These are phyloP conservation scores for Stramonita haemastoma DNA, from an alignment of 2,888 invertebrate species.

Conservation along the genomic window DNA sequence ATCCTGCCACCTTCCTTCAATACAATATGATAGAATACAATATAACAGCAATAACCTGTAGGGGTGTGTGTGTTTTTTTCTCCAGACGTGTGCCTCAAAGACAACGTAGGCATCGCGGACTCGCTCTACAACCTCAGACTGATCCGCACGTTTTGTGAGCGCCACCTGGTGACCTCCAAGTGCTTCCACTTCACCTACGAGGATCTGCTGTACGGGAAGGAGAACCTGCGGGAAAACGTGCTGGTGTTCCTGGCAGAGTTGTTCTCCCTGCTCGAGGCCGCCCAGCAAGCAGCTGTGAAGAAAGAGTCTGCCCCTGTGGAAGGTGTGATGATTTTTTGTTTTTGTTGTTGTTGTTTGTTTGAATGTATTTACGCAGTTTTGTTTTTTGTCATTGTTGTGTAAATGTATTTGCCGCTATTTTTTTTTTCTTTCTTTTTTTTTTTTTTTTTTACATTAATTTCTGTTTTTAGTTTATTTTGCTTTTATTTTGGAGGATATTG, in stretches of 20 bases:
- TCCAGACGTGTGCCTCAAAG: slow-evolving; percentile 77
- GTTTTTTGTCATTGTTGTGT: too few species aligned
- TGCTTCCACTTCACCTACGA: slow-evolving; percentile 94
- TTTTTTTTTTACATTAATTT: too few species aligned
- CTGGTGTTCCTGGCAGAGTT: slow-evolving; percentile 94
- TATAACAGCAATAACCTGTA: too few species aligned
- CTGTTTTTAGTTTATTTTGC: too few species aligned
- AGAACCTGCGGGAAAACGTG: slow-evolving; percentile 93
- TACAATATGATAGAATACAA: too few species aligned
- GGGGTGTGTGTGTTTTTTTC: too few species aligned
- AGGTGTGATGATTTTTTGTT: slow-evolving; percentile 2
- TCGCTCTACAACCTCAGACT: slow-evolving; percentile 93
- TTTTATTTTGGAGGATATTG: too few species aligned
- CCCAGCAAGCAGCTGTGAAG: not conserved
- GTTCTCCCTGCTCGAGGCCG: slow-evolving; percentile 79
- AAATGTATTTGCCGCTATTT: too few species aligned
- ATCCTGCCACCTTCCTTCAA: too few species aligned
- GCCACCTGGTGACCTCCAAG: slow-evolving; percentile 89
- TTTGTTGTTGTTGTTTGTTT: too few species aligned
- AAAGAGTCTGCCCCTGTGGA: not conserved
- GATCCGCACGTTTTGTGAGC: slow-evolving; percentile 90
- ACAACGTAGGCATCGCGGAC: slow-evolving; percentile 89
- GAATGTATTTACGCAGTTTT: too few species aligned
- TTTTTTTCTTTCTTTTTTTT: too few species aligned
- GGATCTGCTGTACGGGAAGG: slow-evolving; percentile 94